A percentile compares a stretch with the other conserved stretches of the same genome.
Evolutionary conservation across 2,113 vertebrate genomes (phyloP).

Genomic region (Motacilla alba): DNA sequence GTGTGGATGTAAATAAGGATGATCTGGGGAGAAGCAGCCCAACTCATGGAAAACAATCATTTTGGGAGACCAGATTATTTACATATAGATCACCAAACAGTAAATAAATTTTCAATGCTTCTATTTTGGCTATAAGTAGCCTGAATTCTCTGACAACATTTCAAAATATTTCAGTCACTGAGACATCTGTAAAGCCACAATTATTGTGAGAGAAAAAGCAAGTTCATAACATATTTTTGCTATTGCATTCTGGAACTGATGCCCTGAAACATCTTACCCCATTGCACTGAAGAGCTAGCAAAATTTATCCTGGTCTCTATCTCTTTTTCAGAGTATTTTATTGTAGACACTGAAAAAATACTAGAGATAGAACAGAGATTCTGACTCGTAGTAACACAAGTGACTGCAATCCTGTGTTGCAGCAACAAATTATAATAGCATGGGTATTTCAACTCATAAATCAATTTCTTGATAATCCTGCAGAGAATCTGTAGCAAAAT

Average conservation of each 20-base stretch:
- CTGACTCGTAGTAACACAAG: neutral
- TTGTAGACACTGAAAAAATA: neutral
- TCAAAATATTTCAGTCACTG: neutral
- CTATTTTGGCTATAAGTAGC: neutral
- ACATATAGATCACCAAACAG: neutral
- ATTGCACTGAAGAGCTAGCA: neutral
- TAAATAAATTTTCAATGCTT: neutral
- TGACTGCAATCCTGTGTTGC: neutral
- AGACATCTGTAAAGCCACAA: neutral
- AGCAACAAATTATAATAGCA: neutral
- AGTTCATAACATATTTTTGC: neutral
- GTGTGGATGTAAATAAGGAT: neutral
- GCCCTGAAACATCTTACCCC: neutral
- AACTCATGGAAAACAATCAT: neutral
- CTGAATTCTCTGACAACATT: neutral
- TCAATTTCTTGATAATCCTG: constrained; percentile 6
- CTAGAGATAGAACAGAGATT: neutral
- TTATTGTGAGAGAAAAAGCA: neutral
- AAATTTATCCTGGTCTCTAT: neutral
- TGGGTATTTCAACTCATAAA: constrained; percentile 22
- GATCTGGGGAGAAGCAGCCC: neutral
- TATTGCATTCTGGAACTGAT: neutral
- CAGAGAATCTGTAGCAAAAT: constrained; percentile 13
- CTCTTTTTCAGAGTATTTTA: neutral
- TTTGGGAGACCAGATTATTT: neutral